Evolutionary conservation across 2,113 vertebrate genomes (phyloP).

Genomic region (Cacatua alba): DNA sequence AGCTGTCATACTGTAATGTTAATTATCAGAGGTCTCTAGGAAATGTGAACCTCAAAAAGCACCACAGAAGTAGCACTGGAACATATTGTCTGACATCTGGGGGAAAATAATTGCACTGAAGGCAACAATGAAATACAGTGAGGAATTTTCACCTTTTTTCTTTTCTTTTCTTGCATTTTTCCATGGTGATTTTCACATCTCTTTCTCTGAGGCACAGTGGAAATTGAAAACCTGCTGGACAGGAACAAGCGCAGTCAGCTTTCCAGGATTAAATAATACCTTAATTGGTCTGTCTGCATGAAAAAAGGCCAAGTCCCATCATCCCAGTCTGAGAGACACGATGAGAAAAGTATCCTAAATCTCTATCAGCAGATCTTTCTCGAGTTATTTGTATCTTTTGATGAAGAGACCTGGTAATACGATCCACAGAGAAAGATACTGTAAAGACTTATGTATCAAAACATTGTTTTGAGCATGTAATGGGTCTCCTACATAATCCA

Average conservation of each 20-base stretch:
- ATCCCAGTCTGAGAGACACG: background rate
- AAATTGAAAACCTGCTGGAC: conserved; percentile 9
- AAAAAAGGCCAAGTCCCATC: background rate
- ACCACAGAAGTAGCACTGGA: background rate
- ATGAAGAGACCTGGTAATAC: background rate
- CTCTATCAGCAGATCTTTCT: background rate
- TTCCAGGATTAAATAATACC: conserved; percentile 23
- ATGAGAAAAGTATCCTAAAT: background rate
- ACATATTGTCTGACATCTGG: background rate
- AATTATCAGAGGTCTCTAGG: background rate
- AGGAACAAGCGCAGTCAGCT: background rate
- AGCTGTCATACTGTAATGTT: background rate
- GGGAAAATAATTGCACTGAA: background rate
- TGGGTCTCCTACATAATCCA: background rate
- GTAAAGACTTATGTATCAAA: background rate
- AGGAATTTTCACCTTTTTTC: background rate
- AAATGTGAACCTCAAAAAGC: background rate
- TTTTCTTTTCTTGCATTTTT: conserved; percentile 13
- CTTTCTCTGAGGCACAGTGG: background rate
- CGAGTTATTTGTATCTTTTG: background rate
- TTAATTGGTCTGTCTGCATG: conserved; percentile 4
- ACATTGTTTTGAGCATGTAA: background rate
- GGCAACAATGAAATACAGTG: background rate
- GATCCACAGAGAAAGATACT: background rate
- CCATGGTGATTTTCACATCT: background rate